Base-by-base conservation (phyloP, 2,113 vertebrate species). In the Austrofundulus limnaeus region DNA sequence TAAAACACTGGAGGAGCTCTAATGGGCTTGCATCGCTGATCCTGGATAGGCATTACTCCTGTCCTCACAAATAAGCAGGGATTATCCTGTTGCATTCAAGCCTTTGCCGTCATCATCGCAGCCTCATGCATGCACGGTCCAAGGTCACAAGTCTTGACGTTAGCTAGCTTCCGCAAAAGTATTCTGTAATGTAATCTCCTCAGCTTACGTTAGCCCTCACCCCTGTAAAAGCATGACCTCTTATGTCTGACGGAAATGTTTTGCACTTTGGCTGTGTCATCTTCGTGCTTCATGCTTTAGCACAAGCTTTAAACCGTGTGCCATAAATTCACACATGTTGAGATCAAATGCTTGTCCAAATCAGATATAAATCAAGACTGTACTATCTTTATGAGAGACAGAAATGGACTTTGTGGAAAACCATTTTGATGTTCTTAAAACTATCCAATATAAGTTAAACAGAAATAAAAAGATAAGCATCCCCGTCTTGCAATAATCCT, bases 11-110 rank as follows among this genome's bases (percentile, higher is more conserved):
- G 72, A 75, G 65, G 46, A 75, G 71, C 72, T 80, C 46, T 88
- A 78, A 85, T 78, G 72, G 57, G 56, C 63, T 78, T 78, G 34
- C 41, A 39, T 23, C 62, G 53, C 59, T 83, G 70, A 83, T 84
- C 49, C 4, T 43, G 66, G 85, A 83, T 79, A 72, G 79, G 48
- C 28, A 38, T 50, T 39, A 62, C 60, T 34, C 20, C 68, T 71
- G 58, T 74, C 75, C 76, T 76, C 69, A 79, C 71, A 85, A 78
- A 66, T 85, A 59, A 74, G 38, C 63, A 9, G 41, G 56, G 80
- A 89, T 91, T 75, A 89, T 79, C 82, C 66, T 16, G 41, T 55
- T 70, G 57, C 71, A 80, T 72, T 79, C 50, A 38, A 66, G 60
- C 31, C 75, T 80, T 68, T 84, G 75, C 61, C 75, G 73, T 87